A percentile compares a stretch with the other conserved stretches of the same genome.
phyloP scores from a whole-genome alignment of 2,113 vertebrate genomes.

The Lethenteron reissneri region DNA sequence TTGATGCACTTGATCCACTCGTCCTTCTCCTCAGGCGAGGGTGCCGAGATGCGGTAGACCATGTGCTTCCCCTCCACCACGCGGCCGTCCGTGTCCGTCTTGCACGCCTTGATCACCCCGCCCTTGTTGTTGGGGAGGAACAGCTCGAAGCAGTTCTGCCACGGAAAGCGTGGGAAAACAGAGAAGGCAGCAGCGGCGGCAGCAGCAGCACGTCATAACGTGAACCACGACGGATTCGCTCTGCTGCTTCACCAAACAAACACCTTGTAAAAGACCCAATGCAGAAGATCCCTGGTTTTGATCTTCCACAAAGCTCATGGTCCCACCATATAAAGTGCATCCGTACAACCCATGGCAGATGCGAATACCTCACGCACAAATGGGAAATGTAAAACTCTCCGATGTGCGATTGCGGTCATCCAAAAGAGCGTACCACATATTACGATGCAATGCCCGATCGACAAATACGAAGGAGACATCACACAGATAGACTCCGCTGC shows the following conservation, averaged over 20 bases:
- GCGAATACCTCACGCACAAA: no score
- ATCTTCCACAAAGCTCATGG: not conserved
- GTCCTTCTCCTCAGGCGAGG: conserved; percentile 80
- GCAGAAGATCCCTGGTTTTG: not conserved
- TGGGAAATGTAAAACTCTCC: no score
- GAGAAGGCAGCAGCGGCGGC: not conserved
- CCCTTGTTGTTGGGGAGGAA: conserved; percentile 90
- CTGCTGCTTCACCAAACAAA: not conserved
- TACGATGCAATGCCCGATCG: no score
- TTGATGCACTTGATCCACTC: conserved; percentile 99
- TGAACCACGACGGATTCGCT: no score
- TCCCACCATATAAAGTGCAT: no score
- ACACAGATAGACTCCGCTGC: no score
- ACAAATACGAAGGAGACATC: no score
- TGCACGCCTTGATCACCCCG: conserved; percentile 91
- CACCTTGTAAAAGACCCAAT: not conserved
- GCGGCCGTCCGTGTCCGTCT: conserved; percentile 77
- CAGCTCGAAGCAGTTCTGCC: conserved; percentile 85
- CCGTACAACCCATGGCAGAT: no score
- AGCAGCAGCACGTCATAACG: no score
- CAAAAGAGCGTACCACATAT: no score
- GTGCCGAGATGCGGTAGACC: conserved; percentile 90
- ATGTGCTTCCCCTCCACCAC: conserved; percentile 96
- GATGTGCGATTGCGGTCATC: no score
- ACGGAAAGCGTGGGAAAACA: not conserved